Evolutionary conservation across 1,140 invertebrate species (phyloP), one percentile per base, ranked within the genome.

Genomic region (Pinna nobilis): DNA sequence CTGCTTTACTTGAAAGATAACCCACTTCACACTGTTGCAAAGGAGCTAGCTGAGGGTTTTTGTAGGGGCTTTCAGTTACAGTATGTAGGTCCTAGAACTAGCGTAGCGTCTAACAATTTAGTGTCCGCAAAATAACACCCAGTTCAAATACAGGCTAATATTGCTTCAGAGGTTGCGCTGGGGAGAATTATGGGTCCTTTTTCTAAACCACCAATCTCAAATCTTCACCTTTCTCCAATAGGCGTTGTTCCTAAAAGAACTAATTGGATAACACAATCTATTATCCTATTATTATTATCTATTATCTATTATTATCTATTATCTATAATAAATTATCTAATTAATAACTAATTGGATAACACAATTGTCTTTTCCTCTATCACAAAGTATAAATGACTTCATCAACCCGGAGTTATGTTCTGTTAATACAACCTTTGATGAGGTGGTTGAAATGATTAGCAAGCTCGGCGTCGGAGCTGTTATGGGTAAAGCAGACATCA

Each of bases 171-270:
- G 32, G 30, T 74, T 7, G 18, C 28, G 1, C 9, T 25, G 49
- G 57, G 57, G 32, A 50, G 57, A n/a, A 61, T 63, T 7, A 28
- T 66, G 25, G 59, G 69, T 37, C 60, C 59, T 7, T 71, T 57
- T 44, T 18, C 30, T 30, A 20, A 7, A 2, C 18, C 20, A 15
- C 59, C 49, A 28, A 71, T 71, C n/a, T 18, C 44, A 18, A 71
- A 60, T 51, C 15, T 71, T n/a, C 59, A 41, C 13, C 51, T 64
- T 28, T 71, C 69, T n/a, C 60, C 60, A 15, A 63, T 63, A 41
- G 71, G 63, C n/a, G 28, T 74, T 20, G 44, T 74, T 35, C 55
- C 55, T 1, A 67, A 68, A 44, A 32, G 35, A 53, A 60, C 41
- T 67, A 41, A 33, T 7, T 74, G 61, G 55, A 6, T 60, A 47